Base-by-base conservation (phyloP, 2,797 vertebrate species). In the Oryzias dopingdopingensis region DNA sequence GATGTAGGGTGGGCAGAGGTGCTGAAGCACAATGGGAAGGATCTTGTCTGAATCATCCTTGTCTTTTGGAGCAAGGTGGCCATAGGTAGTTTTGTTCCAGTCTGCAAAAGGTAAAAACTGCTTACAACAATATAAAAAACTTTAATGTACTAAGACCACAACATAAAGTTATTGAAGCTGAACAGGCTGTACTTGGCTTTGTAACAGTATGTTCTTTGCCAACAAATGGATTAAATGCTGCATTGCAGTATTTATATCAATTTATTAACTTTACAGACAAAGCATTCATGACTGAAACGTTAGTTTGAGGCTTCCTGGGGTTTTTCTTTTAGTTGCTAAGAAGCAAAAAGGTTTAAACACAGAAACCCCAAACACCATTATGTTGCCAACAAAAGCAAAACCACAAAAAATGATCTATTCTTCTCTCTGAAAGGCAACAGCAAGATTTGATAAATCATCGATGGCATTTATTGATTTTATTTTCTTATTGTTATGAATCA, bases 11-110 rank as follows among this genome's bases (percentile, higher is more conserved):
- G 97, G 97, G 67, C 97, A 98, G 54, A 98, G 94, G 75, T 98
- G 92, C 79, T 99, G 96, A 14, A 99, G 93, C 62, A 99, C 96
- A 0, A 98, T 96, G 0, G 97, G 97, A 57, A 98, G 91, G 74
- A 99, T 99, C 97, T 97, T 98, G 79, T 98, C 97, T 2, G 94
- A 93, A 79, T 98, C 84, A 44, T 95, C 90, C 20, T 85, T 94
- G 24, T 78, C 76, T 78, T 93, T 94, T 2, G 97, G 97, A 42
- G 94, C 79, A 18, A 86, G 47, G 15, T 83, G 17, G 29, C 93
- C 93, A 0, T 97, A 99, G 0, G 87, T 65, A 3, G 97, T 98
- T 88, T 95, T 90, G 67, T 97, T 99, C 97, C 97, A 99, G 76
- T 93, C 97, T 99, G 83, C 4, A 43, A 16, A 54, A 16, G 12